Evolutionary conservation across 2,888 invertebrate genomes (phyloP).

Genomic region (Chrysina gloriosa): DNA sequence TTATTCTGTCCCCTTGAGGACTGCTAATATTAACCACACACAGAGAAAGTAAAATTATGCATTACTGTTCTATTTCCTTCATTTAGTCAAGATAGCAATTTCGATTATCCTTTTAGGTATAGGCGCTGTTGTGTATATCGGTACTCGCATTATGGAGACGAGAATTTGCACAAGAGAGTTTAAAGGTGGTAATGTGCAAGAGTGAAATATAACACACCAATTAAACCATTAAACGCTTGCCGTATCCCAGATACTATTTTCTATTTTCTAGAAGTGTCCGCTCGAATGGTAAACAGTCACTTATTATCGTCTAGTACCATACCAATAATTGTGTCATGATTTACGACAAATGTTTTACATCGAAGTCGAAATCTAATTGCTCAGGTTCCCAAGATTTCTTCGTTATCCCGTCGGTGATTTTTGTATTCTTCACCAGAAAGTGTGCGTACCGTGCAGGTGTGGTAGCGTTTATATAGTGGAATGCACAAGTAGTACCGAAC

Average conservation of each 20-base stretch:
- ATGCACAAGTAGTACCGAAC: slow-evolving; percentile 9
- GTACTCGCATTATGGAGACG: not conserved
- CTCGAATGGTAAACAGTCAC: slow-evolving; percentile 32
- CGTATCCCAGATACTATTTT: slow-evolving; percentile 17
- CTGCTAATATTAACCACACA: slow-evolving; percentile 35
- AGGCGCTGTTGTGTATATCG: not conserved
- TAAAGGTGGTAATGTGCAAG: slow-evolving; percentile 27
- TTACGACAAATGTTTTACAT: slow-evolving; percentile 14
- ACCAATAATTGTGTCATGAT: slow-evolving; percentile 30
- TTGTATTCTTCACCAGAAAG: not conserved
- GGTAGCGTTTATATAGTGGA: not conserved
- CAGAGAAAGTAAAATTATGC: slow-evolving; percentile 43
- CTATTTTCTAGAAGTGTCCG: slow-evolving; percentile 21
- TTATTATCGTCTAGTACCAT: slow-evolving; percentile 16
- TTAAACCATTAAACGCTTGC: slow-evolving; percentile 36
- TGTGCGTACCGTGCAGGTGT: slow-evolving; percentile 1
- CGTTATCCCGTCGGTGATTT: not conserved
- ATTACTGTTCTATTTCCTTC: slow-evolving; percentile 35
- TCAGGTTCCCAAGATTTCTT: slow-evolving; percentile 28
- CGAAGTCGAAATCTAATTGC: slow-evolving; percentile 26
- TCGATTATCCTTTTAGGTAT: slow-evolving; percentile 48
- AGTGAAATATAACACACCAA: slow-evolving; percentile 42
- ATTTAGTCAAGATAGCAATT: slow-evolving; percentile 44
- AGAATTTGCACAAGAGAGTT: slow-evolving; percentile 23
- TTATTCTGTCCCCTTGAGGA: slow-evolving; percentile 36